phyloP scores from a whole-genome alignment of 2,113 vertebrate genomes.

The Poicephalus gulielmi region DNA sequence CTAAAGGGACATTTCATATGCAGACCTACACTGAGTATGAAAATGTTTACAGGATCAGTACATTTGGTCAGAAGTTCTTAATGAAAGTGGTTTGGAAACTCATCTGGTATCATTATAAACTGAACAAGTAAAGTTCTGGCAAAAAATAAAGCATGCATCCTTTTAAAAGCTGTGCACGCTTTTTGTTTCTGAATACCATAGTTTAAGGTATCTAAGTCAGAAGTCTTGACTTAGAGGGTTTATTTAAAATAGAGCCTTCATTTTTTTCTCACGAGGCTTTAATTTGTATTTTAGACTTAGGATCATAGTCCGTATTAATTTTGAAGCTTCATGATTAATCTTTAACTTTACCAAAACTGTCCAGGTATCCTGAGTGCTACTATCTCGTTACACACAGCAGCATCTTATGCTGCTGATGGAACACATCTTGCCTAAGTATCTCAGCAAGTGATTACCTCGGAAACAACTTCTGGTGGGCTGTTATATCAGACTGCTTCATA shows the following conservation, averaged over 20 bases:
- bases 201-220: background rate
- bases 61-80: background rate
- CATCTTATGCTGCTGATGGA: background rate
- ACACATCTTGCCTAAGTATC: background rate
- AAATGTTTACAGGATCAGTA: background rate
- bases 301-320: background rate
- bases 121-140: background rate
- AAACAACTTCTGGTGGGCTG: background rate
- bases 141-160: background rate
- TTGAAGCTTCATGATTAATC: background rate
- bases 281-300: background rate
- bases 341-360: background rate
- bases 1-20: background rate
- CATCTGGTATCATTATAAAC: background rate
- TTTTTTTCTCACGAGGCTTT: background rate
- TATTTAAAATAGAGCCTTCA: background rate
- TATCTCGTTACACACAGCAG: background rate
- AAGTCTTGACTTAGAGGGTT: background rate
- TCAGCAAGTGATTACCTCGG: background rate
- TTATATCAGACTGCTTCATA: background rate
- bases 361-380: background rate
- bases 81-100: background rate
- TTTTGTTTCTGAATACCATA: background rate
- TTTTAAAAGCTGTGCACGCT: background rate
- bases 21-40: background rate